Evolutionary conservation across 2,888 invertebrate genomes (phyloP).

Genomic region (Drosophila ustulata): DNA sequence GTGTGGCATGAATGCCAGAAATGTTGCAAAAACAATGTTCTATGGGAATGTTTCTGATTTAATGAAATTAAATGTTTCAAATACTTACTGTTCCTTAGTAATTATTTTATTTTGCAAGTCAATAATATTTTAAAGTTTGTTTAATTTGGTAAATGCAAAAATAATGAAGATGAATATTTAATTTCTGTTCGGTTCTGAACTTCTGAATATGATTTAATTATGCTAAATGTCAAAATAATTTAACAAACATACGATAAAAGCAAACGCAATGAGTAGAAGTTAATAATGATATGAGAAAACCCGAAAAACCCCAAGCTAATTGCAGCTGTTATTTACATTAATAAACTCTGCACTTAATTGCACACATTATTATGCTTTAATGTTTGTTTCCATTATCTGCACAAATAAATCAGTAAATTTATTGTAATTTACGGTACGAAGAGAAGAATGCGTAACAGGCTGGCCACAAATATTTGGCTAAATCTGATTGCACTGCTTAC

Average conservation of each 20-base stretch:
- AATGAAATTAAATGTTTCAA: too few species aligned
- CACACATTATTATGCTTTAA: constrained; percentile 14
- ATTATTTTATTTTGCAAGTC: too few species aligned
- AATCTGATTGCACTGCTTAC: constrained; percentile 62
- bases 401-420: constrained; percentile 15
- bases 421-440: constrained; percentile 7
- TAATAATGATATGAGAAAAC: not conserved
- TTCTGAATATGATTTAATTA: too few species aligned
- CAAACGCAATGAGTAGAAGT: not conserved
- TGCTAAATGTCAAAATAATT: too few species aligned
- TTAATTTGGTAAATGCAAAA: not conserved
- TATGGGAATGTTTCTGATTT: too few species aligned
- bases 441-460: constrained; percentile 15
- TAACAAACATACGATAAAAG: not conserved
- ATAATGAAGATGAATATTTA: not conserved
- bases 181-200: not conserved
- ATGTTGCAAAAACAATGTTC: not conserved
- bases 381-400: constrained; percentile 5
- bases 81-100: too few species aligned
- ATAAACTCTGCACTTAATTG: constrained; percentile 17
- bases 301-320: not conserved
- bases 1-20: not conserved
- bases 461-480: constrained; percentile 56
- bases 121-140: not conserved
- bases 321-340: not conserved